Base-by-base conservation (phyloP, 35 echinoderm and acorn worm species). In the Apostichopus californicus region DNA sequence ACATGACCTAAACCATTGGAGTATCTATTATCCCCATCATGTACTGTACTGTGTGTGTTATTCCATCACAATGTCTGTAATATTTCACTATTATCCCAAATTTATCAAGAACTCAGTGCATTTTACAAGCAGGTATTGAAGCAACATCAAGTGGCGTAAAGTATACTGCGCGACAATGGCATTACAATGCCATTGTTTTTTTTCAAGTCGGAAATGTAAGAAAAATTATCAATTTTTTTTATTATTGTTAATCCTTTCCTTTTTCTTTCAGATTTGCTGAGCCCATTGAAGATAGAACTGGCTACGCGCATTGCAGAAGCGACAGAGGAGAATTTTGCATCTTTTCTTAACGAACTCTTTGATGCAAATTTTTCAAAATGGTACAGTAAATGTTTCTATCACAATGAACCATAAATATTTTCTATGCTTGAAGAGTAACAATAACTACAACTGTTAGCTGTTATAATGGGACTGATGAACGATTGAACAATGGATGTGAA, bases 301-400 rank as follows among this genome's bases (percentile, higher is more conserved):
- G 56, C 17, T 55, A 85, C 55, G 55, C 81, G 54, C 28, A n/a
- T 56, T 60, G 55, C 81, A 58, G 81, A 57, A 84, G 71, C 15
- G 6, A 22, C 81, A n/a, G 55, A 58, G 56, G 81, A 85, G 56
- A 85, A 85, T 58, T 59, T 85, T 85, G 81, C 81, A 85, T 85
- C 81, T 85, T 85, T 59, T 59, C 54, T 58, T 60, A 85, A 60
- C 55, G 81, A 85, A 85, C 52, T 85, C 17, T 75, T 59, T 18
- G 55, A 85, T 85, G 81, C 81, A 85, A 85, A 85, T 85, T n/a
- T 85, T 58, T 58, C 81, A 85, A 85, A 85, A 85, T 85, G 81
- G 81, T 85, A 85, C 24, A 85, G 81, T 85, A 85, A 85, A 21
- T 85, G 57, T 59, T 85, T 85, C 54, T 85, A 85, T 85, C 81